Percentiles rank a stretch among this genome's conserved stretches.
Evolutionary conservation across 2,888 invertebrate genomes (phyloP).

Genomic region (Scaptomyza tumidula): DNA sequence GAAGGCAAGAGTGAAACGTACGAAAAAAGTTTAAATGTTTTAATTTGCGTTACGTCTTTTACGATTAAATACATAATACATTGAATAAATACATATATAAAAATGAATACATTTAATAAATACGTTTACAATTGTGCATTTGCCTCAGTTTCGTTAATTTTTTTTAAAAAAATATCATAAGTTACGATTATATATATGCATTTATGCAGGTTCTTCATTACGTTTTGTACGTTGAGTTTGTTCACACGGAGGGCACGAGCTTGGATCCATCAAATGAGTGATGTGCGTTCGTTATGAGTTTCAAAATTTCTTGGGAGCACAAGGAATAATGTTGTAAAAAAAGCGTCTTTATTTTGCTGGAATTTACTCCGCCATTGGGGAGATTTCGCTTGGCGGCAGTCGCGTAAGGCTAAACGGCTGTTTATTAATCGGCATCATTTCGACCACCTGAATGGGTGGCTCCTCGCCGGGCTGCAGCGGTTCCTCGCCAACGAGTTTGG

Average conservation of each 20-base stretch:
- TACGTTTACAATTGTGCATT: constrained; percentile 48
- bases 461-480: constrained; percentile 83
- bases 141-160: constrained; percentile 29
- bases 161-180: constrained; percentile 11
- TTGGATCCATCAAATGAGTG: constrained; percentile 3
- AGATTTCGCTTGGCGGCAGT: constrained; percentile 65
- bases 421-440: constrained; percentile 84
- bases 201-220: constrained; percentile 25
- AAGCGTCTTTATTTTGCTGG: constrained; percentile 16
- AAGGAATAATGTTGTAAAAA: constrained; percentile 20
- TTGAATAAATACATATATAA: constrained; percentile 54
- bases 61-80: constrained; percentile 53
- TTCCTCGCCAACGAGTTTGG: constrained; percentile 86
- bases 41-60: constrained; percentile 46
- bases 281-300: constrained; percentile 41
- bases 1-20: constrained; percentile 70
- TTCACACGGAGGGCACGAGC: constrained; percentile 43
- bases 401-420: constrained; percentile 83
- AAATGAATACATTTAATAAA: constrained; percentile 56
- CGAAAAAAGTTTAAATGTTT: constrained; percentile 61
- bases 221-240: constrained; percentile 57
- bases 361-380: constrained; percentile 65
- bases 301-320: constrained; percentile 26
- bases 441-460: constrained; percentile 83
- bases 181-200: constrained; percentile 4